Evolutionary conservation across 2,113 vertebrate species (phyloP).

Genomic region (Platysteira castanea): DNA sequence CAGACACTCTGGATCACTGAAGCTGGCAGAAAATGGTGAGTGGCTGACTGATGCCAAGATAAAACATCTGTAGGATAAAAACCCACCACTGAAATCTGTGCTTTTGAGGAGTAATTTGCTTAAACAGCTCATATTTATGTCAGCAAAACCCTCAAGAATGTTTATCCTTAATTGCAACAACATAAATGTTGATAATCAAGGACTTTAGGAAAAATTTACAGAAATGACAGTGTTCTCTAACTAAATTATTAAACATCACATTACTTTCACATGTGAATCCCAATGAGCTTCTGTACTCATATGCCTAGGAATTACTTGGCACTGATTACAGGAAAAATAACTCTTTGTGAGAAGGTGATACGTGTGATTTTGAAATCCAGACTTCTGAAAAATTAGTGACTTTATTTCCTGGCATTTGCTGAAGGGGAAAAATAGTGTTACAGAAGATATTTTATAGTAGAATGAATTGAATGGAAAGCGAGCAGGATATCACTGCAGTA

Average conservation of each 20-base stretch:
- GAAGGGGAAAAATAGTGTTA: neutral
- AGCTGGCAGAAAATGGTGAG: neutral
- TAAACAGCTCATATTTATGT: conserved; percentile 9
- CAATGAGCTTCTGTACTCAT: neutral
- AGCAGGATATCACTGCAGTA: neutral
- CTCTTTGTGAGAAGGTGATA: neutral
- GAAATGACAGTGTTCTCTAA: neutral
- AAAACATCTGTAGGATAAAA: neutral
- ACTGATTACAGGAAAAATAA: neutral
- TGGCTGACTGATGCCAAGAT: neutral
- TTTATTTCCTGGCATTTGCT: neutral
- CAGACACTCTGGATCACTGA: neutral
- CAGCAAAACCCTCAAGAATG: conserved; percentile 2
- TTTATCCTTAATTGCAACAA: neutral
- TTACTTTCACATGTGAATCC: conserved; percentile 4
- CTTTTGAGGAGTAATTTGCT: conserved; percentile 2
- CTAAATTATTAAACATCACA: conserved; percentile 27
- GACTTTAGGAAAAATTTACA: conserved; percentile 18
- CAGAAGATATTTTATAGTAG: neutral
- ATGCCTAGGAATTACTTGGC: conserved; percentile 8
- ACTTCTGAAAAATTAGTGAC: neutral
- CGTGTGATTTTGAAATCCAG: neutral
- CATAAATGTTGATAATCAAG: conserved; percentile 27
- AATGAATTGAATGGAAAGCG: neutral
- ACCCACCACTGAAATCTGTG: neutral